Evolutionary conservation across 2,113 vertebrate species (phyloP).

Genomic region (Otolemur garnettii): DNA sequence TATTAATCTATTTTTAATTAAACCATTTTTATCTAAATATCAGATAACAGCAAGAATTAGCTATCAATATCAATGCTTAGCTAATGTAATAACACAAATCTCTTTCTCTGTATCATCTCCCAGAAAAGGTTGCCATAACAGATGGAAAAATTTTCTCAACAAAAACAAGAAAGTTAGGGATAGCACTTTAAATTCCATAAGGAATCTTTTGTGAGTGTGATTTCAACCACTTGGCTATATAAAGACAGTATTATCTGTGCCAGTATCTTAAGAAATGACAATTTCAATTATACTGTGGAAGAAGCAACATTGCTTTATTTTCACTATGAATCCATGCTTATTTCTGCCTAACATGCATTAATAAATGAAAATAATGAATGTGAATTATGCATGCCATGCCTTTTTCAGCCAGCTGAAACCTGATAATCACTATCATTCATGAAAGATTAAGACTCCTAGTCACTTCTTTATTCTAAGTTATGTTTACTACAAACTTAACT

Average conservation of each 20-base stretch:
- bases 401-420: not conserved
- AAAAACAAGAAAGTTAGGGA: not conserved
- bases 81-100: conserved; percentile 77
- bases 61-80: conserved; percentile 80
- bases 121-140: conserved; percentile 60
- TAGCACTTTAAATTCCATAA: conserved; percentile 52
- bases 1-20: not conserved
- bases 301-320: conserved; percentile 26
- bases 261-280: not conserved
- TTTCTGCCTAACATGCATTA: not conserved
- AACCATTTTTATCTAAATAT: conserved; percentile 38
- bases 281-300: conserved; percentile 62
- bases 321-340: conserved; percentile 21
- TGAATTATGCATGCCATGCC: not conserved
- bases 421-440: not conserved
- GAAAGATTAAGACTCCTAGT: not conserved
- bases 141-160: conserved; percentile 72
- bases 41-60: conserved; percentile 67
- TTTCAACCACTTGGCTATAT: conserved; percentile 10
- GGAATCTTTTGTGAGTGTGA: not conserved
- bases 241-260: conserved; percentile 31
- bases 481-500: not conserved
- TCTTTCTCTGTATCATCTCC: conserved; percentile 57
- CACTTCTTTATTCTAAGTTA: not conserved
- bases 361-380: not conserved